Evolutionary conservation across 2,888 invertebrate species (phyloP).

Genomic region (Oligia latruncula): DNA sequence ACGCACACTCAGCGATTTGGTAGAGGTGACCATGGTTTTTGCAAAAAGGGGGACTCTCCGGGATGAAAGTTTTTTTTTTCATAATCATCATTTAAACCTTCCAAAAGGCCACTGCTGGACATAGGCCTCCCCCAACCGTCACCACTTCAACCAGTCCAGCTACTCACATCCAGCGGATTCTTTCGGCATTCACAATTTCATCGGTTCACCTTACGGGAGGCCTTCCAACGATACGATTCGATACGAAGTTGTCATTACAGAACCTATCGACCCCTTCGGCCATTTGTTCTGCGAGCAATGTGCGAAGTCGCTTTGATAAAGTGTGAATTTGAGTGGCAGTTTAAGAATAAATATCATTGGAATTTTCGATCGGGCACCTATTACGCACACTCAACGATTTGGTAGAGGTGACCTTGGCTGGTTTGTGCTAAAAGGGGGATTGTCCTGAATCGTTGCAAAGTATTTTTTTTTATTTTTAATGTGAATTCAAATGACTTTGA

Average conservation of each 20-base stretch:
- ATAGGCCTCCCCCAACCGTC: background rate
- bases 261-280: background rate
- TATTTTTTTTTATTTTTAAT: background rate
- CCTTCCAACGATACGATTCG: background rate
- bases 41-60: background rate
- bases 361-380: constrained; percentile 66
- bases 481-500: background rate
- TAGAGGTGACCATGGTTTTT: constrained; percentile 32
- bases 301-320: background rate
- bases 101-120: background rate
- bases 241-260: background rate
- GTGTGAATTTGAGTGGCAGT: background rate
- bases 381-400: constrained; percentile 69
- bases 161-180: background rate
- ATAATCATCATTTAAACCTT: background rate
- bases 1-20: constrained; percentile 69
- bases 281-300: background rate
- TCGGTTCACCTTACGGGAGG: background rate
- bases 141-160: background rate
- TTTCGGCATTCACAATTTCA: background rate
- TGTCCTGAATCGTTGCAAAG: background rate
- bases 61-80: background rate
- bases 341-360: background rate
- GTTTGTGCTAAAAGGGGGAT: background rate
- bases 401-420: constrained; percentile 31